These are phyloP conservation scores for Anarrhichthys ocellatus DNA, from an alignment of 2,113 vertebrate species.

Conservation along the genomic window DNA sequence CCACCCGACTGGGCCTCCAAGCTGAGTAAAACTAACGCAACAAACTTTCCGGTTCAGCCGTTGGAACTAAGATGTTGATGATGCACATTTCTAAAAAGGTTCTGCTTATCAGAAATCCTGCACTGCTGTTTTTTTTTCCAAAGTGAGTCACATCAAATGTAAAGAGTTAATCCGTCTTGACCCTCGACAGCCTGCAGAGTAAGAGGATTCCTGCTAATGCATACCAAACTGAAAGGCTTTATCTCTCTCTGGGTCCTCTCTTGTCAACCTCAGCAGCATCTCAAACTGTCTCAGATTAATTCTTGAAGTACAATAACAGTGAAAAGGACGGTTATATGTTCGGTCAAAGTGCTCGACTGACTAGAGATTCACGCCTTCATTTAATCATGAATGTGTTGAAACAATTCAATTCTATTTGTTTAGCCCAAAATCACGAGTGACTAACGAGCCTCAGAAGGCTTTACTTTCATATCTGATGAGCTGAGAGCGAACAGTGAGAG, in stretches of 20 bases:
- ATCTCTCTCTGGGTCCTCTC: neutral
- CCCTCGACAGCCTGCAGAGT: neutral
- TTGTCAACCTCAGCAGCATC: conserved; percentile 20
- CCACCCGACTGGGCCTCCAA: neutral
- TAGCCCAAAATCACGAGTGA: neutral
- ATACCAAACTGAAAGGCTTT: neutral
- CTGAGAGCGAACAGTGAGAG: neutral
- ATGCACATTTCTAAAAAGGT: neutral
- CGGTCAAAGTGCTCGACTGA: too few relatives aligned
- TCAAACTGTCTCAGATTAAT: neutral
- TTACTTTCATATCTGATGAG: neutral
- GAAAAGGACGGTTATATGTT: too few relatives aligned
- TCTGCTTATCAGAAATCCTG: neutral
- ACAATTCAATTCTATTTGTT: too few relatives aligned
- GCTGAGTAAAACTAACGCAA: neutral
- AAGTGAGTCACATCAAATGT: neutral
- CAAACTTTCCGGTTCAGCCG: too few relatives aligned
- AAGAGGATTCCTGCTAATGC: neutral
- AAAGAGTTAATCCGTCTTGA: neutral
- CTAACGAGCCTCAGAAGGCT: too few relatives aligned
- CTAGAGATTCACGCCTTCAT: too few relatives aligned
- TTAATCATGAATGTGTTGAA: neutral
- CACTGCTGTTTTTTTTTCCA: neutral
- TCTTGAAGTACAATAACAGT: too few relatives aligned
- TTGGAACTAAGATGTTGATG: neutral